phyloP scores from a whole-genome alignment of 2,888 invertebrate species.

The Andrena praecox region DNA sequence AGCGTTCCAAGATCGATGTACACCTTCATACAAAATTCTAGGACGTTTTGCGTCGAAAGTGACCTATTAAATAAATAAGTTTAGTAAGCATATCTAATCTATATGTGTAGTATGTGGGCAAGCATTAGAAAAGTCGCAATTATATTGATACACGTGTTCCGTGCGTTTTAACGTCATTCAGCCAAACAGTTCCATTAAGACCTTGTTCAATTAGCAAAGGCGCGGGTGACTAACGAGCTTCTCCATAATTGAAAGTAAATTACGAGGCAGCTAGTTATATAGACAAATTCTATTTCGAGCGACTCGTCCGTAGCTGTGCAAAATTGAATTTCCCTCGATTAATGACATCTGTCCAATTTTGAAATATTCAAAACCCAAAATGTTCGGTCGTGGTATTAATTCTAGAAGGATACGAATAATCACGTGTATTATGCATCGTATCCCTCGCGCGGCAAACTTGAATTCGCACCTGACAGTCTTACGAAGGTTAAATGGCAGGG shows the following conservation, averaged over 20 bases:
- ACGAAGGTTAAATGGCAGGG: neutral
- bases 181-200: neutral
- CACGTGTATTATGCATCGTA: too few relatives aligned
- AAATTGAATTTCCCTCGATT: too few relatives aligned
- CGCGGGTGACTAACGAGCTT: neutral
- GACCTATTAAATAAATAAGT: too few relatives aligned
- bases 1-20: too few relatives aligned
- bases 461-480: neutral
- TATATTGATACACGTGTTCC: neutral
- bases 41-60: too few relatives aligned
- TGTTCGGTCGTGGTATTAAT: neutral
- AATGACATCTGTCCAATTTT: too few relatives aligned
- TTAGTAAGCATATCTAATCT: too few relatives aligned
- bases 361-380: neutral
- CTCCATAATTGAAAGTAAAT: neutral
- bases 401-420: neutral
- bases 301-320: neutral
- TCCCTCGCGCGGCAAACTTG: neutral
- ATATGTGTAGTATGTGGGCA: too few relatives aligned
- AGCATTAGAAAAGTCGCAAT: neutral
- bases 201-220: neutral
- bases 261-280: neutral
- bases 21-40: too few relatives aligned
- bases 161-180: neutral
- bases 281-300: slow-evolving; percentile 15